Evolutionary conservation across 2,888 invertebrate species (phyloP), one percentile per base, ranked within the genome.

Genomic region (Deilephila porcellus): DNA sequence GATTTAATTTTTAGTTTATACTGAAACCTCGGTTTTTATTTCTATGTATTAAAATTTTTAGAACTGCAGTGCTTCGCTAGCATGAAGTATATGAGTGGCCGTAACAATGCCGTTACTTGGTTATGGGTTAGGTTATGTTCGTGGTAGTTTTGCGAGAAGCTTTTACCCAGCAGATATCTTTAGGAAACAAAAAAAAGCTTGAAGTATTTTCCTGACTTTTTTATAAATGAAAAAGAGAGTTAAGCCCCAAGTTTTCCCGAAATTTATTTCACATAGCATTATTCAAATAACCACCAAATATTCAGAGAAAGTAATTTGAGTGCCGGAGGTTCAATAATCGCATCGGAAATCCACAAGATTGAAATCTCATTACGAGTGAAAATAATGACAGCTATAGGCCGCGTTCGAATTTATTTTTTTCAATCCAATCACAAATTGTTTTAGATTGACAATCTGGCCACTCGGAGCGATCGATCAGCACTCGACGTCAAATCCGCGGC

Each of bases 391-490:
- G 56, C 6, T n/a, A 56, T 17, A 56, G 56, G n/a, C n/a, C 63
- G 25, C 67, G 25, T 67, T 52, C 52, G 11, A 25, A 67, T 52
- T 67, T 67, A 52, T 45, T 67, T 67, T 67, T 67, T 67, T 25
- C 37, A 64, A 64, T 25, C 67, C 25, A 67, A 67, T 67, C 25
- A 20, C 64, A 64, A 64, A 67, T 67, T 67, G 67, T 67, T 67
- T 67, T 67, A 67, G 45, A 67, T 67, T 52, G 67, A 67, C 67
- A 67, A 67, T 25, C 20, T 67, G 67, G 67, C 67, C 67, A 67
- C 67, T 67, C 67, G 25, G 52, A 20, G 25, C 14, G 25, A 67
- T 67, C 67, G 45, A 67, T 67, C 67, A 67, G 67, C 25, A 25
- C 67, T 67, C 25, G 11, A 45, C 20, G 20, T 64, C 37, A 25